A percentile compares a stretch with the other conserved stretches of the same genome.
phyloP scores from a whole-genome alignment of 2,797 vertebrate species.

The Lagodon rhomboides region DNA sequence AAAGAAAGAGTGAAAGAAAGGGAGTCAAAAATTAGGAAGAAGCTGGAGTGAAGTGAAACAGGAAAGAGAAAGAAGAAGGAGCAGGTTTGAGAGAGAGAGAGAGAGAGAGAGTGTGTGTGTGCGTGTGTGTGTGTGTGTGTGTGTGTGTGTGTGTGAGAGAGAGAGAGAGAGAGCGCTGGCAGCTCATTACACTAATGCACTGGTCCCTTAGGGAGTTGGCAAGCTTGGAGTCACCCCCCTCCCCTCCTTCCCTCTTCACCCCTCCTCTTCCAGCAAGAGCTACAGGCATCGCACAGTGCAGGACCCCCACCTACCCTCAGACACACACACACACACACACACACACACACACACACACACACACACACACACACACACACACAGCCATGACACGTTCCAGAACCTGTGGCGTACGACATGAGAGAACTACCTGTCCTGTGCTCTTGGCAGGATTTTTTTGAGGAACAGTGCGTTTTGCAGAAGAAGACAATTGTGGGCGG shows the following conservation, averaged over 20 bases:
- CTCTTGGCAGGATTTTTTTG: slow-evolving; percentile 50
- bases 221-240: slow-evolving; percentile 58
- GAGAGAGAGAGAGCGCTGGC: slow-evolving; percentile 57
- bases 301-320: slow-evolving; percentile 40
- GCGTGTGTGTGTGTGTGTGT: slow-evolving; percentile 12
- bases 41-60: slow-evolving; percentile 18
- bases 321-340: slow-evolving; percentile 26
- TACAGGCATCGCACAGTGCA: slow-evolving; percentile 42
- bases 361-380: slow-evolving; percentile 18
- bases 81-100: slow-evolving; percentile 23
- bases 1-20: neutral
- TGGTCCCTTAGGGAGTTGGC: slow-evolving; percentile 77
- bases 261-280: slow-evolving; percentile 63
- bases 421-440: slow-evolving; percentile 68
- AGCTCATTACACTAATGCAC: slow-evolving; percentile 87
- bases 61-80: slow-evolving; percentile 30
- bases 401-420: slow-evolving; percentile 24
- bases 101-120: neutral
- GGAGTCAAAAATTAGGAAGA: neutral
- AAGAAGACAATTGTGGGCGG: neutral
- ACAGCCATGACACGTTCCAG: slow-evolving; percentile 39
- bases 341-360: slow-evolving; percentile 34
- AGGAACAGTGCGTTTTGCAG: slow-evolving; percentile 42
- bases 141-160: slow-evolving; percentile 12
- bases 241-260: slow-evolving; percentile 31